Conservation (phyloP, 2,113 vertebrate genomes). For the Eulemur rufifrons region DNA sequence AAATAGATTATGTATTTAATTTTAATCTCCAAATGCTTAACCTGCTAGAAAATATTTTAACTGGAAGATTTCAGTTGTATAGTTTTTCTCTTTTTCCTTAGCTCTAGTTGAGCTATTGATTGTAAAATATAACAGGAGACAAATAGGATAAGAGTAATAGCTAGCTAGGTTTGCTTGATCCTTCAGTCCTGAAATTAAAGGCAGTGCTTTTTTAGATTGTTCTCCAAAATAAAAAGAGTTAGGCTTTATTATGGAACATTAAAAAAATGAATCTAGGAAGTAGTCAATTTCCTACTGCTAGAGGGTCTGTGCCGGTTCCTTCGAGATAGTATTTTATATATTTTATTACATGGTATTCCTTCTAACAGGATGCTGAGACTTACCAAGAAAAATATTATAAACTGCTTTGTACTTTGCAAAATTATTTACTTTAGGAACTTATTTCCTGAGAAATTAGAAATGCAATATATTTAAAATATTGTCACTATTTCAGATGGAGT, state of each 20-base stretch:
- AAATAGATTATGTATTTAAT: neutral
- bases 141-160: neutral
- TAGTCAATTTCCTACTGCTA: neutral
- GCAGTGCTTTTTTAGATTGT: neutral
- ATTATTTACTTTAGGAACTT: neutral
- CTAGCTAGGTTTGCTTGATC: neutral
- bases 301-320: neutral
- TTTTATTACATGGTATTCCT: neutral
- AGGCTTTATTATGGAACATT: neutral
- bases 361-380: neutral
- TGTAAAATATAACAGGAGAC: neutral
- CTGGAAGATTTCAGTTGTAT: neutral
- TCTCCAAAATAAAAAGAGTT: neutral
- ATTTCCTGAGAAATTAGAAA: neutral
- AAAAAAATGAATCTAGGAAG: neutral
- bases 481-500: slow-evolving; percentile 13
- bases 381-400: neutral
- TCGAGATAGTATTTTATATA: neutral
- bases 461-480: neutral
- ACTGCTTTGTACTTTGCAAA: neutral
- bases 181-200: neutral
- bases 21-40: neutral
- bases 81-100: neutral
- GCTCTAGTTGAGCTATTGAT: neutral
- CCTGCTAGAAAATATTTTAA: neutral